These are phyloP conservation scores for Coronaproctus castanopsis DNA, from an alignment of 2,888 invertebrate species.

Conservation along the genomic window DNA sequence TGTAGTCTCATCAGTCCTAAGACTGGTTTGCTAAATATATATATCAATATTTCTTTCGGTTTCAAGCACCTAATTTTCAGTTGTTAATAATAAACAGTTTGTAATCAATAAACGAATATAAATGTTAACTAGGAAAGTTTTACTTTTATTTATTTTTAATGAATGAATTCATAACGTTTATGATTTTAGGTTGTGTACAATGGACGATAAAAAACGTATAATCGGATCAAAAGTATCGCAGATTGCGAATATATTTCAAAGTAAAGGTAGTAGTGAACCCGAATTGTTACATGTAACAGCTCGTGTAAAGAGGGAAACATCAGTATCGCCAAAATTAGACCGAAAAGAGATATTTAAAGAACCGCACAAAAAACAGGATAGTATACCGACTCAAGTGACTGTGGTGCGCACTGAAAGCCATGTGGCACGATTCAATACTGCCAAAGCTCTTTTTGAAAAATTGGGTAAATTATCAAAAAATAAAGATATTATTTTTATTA, in stretches of 20 bases:
- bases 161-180: too few species aligned
- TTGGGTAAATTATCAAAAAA: slow-evolving; percentile 41
- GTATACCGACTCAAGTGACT: slow-evolving; percentile 34
- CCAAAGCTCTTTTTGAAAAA: slow-evolving; percentile 76
- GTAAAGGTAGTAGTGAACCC: slow-evolving; percentile 19
- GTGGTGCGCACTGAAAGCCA: slow-evolving; percentile 74
- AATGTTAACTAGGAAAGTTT: too few species aligned
- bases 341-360: slow-evolving; percentile 24
- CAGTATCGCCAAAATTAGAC: slow-evolving; percentile 22
- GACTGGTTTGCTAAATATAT: too few species aligned
- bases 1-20: too few species aligned
- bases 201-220: slow-evolving; percentile 26
- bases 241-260: slow-evolving; percentile 76
- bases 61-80: too few species aligned
- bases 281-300: slow-evolving; percentile 18
- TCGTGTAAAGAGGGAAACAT: slow-evolving; percentile 25
- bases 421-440: slow-evolving; percentile 75
- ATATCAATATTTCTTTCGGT: too few species aligned
- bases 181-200: too few species aligned
- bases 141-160: too few species aligned
- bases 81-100: too few species aligned
- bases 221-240: slow-evolving; percentile 66
- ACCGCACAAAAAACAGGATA: slow-evolving; percentile 25
- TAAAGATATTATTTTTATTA: not conserved
- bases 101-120: too few species aligned